Evolutionary conservation across 2,888 invertebrate species (phyloP), one percentile per base, ranked within the genome.

Genomic region (Drosophila rellima): DNA sequence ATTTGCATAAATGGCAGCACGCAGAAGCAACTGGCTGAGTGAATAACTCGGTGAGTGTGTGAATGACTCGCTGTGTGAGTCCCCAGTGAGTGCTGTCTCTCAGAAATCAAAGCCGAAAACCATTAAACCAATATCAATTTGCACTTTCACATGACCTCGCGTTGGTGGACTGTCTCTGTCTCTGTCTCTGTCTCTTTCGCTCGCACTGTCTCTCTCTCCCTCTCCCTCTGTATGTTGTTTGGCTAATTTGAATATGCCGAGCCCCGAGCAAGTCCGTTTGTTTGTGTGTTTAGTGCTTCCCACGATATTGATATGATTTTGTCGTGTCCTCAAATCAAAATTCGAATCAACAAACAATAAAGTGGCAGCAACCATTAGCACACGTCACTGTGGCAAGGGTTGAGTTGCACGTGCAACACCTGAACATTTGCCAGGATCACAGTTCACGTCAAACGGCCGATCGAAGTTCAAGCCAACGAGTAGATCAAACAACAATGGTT

Each of bases 131-230:
- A 84, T 89, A 79, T 75, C 86, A 87, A 87, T 87, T 87, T 84
- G 88, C 85, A 89, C 89, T 89, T 84, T 84, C 89, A 81, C 84
- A 89, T 89, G 89, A 89, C 88, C 88, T 74, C 78, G 67, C 48
- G 45, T 61, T 26, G 66, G 37, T 35, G 47, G 48, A 54, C n/a
- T 31, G 18, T 23, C 44, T 10, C 33, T 31, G 20, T 23, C 31
- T 2, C 23, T 13, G 7, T 26, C 10, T 61, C 84, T 78, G 8
- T n/a, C 11, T 11, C 17, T 52, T 7, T 37, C 23, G 11, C 11
- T 39, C 15, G 39, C 11, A 29, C 33, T 10, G 42, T 54, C 18
- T 10, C 2, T 35, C 13, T 31, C 23, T 48, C 23, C 10, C 31
- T 59, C 84, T 75, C 3, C 3, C 5, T 6, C 11, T 10, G 47